Base-by-base conservation (phyloP, 2,113 vertebrate genomes). In the Archilochus colubris region DNA sequence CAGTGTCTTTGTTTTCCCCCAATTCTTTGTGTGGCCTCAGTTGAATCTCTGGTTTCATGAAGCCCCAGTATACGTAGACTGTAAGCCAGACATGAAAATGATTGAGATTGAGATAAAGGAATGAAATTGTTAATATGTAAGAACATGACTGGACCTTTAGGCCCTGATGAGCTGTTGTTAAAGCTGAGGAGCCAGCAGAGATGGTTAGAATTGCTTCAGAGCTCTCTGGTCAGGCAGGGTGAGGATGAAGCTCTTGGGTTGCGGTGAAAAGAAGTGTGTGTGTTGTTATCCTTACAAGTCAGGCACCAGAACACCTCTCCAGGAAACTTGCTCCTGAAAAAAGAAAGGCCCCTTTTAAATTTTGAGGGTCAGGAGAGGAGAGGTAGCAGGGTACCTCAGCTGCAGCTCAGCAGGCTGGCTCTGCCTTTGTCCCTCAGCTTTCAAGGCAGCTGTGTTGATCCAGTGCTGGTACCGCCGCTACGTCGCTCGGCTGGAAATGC, bases 381-480 rank as follows among this genome's bases (percentile, higher is more conserved):
- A 2, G 0, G 17, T 2, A 67, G 33, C 43, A 38, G 28, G 30
- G 22, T 33, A 15, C 3, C 38, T 79, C n/a, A 38, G n/a, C 25
- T 76, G 80, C 58, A 27, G 64, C 44, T 55, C 50, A 80, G 62
- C 54, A 68, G 13, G 7, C 3, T 25, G 43, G 44, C 36, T 86
- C 33, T 95, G 61, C 3, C 82, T 78, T n/a, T 69, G 28, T 38
- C 16, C 66, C 36, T 25, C 77, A 99, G 99, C 98, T 25, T 99
- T 99, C 96, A 98, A 98, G 94, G 98, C 99, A 0, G 99, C 98
- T 0, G 92, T 98, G 58, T 76, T 99, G 95, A 99, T 99, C 96
- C 99, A 99, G 94, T 98, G 97, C 58, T 99, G 99, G 99, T 99
- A 99, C 59, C 98, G 98, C 22, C 98, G 98, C 95, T 97, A 98